phyloP scores from a whole-genome alignment of 2,888 invertebrate genomes.

The Chrysomela aeneicollis region DNA sequence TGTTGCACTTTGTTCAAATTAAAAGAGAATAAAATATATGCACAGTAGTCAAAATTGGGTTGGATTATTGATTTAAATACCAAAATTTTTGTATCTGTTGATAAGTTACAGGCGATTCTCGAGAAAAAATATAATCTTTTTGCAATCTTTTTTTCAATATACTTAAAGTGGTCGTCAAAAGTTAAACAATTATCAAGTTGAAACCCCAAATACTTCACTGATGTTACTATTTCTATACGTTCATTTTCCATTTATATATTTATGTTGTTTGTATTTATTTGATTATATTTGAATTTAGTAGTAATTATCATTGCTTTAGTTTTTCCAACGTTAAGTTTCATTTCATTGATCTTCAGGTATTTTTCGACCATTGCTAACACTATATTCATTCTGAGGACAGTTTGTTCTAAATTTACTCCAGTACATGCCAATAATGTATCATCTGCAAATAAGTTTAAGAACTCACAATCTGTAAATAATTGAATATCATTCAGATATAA shows the following conservation, averaged over 20 bases:
- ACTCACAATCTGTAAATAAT: neutral
- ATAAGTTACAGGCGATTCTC: constrained; percentile 16
- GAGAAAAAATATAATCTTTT: neutral
- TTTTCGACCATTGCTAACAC: neutral
- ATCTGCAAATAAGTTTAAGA: neutral
- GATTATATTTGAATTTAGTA: neutral
- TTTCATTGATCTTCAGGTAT: neutral
- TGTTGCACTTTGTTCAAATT: constrained; percentile 2
- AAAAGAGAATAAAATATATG: too few species aligned
- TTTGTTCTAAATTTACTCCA: constrained; percentile 1
- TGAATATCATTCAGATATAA: constrained; percentile 11
- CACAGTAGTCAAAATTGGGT: too few species aligned
- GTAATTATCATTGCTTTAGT: neutral
- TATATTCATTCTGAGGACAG: neutral
- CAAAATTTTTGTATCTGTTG: constrained; percentile 18
- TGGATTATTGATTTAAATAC: constrained; percentile 13
- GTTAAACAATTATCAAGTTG: neutral
- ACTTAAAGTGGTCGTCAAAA: neutral
- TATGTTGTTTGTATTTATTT: neutral
- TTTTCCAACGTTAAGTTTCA: neutral
- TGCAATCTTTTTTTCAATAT: neutral
- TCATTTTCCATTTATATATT: neutral
- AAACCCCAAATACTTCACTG: constrained; percentile 1
- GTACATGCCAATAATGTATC: neutral
- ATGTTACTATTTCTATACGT: neutral